A percentile compares a stretch with the other conserved stretches of the same genome.
Conservation (phyloP, 2,797 vertebrate species). For the Pachyuromys duprasi region DNA sequence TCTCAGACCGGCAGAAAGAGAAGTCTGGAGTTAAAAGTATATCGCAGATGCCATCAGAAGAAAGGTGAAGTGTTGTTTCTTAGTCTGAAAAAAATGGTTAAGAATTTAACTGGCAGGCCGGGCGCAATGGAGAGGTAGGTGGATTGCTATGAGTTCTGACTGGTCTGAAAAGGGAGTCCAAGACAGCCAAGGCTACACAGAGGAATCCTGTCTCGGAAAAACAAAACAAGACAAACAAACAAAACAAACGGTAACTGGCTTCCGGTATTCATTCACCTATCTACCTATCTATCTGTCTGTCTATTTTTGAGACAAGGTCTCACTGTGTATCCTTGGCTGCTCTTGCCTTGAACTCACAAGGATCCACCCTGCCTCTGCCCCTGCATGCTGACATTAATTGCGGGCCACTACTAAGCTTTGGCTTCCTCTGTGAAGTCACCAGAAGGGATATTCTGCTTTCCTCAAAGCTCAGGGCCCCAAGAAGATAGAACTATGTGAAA, state of each 20-base stretch:
- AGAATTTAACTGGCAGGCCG: too few relatives aligned
- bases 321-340: neutral
- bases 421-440: neutral
- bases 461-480: too few relatives aligned
- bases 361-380: neutral
- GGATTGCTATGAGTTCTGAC: too few relatives aligned
- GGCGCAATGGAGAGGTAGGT: too few relatives aligned
- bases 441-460: neutral
- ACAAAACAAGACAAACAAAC: too few relatives aligned
- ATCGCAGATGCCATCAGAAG: neutral
- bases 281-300: too few relatives aligned
- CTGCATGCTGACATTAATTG: neutral
- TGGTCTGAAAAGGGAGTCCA: too few relatives aligned
- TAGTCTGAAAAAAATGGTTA: neutral
- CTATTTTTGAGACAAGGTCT: neutral
- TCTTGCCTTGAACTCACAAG: neutral
- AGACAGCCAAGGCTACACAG: too few relatives aligned
- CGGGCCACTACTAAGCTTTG: neutral
- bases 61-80: neutral
- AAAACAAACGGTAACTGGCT: too few relatives aligned
- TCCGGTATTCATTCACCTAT: too few relatives aligned
- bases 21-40: neutral
- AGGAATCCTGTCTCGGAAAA: too few relatives aligned
- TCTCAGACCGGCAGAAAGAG: neutral
- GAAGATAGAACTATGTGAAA: neutral